Conservation (phyloP, 1,140 invertebrate genomes). For the Carposina sasakii region DNA sequence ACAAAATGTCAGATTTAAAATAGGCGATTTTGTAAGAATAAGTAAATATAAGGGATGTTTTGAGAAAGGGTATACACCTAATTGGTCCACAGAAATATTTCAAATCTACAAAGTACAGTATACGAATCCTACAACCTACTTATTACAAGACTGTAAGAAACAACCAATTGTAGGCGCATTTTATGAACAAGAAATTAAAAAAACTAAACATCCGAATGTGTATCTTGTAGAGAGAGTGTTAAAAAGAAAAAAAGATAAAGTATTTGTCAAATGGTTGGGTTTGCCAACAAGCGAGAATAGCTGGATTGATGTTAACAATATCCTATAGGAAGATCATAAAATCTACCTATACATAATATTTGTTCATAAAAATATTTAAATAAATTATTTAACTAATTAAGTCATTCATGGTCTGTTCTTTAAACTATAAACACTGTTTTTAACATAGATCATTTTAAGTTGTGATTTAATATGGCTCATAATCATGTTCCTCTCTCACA, state of each 20-base stretch:
- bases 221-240: conserved; percentile 51
- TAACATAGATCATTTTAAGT: too few species aligned
- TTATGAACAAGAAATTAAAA: neutral
- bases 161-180: conserved; percentile 4
- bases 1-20: conserved; percentile 23
- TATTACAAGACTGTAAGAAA: conserved; percentile 34
- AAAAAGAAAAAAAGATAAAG: conserved; percentile 28
- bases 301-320: conserved; percentile 31
- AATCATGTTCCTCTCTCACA: too few species aligned
- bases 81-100: conserved; percentile 56
- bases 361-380: conserved; percentile 44
- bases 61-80: conserved; percentile 51
- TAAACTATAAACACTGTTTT: too few species aligned
- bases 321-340: conserved; percentile 34
- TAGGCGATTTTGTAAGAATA: conserved; percentile 46
- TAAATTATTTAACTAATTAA: conserved; percentile 36
- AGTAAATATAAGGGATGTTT: conserved; percentile 49
- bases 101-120: conserved; percentile 21
- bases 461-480: too few species aligned
- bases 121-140: neutral
- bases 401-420: too few species aligned
- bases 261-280: conserved; percentile 50
- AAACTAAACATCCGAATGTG: conserved; percentile 21
- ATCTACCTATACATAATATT: conserved; percentile 45
- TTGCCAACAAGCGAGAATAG: conserved; percentile 34